Conservation (phyloP, 2,888 invertebrate genomes). For the Azorinus chamasolen region DNA sequence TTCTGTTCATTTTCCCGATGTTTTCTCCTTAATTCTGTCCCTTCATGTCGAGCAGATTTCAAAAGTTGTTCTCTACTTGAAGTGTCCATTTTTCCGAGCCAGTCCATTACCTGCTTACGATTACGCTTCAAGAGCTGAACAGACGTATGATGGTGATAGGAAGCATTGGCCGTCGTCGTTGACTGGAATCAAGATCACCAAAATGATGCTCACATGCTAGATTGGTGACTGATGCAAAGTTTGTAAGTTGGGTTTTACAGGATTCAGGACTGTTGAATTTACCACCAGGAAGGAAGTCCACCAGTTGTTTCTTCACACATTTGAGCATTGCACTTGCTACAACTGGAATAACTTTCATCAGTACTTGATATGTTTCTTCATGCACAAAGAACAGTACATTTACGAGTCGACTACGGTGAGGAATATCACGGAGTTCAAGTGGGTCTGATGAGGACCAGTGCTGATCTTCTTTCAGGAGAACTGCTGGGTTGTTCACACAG, state of each 20-base stretch:
- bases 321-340: too few relatives aligned
- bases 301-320: slow-evolving; percentile 55
- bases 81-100: slow-evolving; percentile 39
- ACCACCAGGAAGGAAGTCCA: slow-evolving; percentile 56
- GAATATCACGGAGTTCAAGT: too few relatives aligned
- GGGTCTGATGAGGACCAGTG: too few relatives aligned
- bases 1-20: slow-evolving; percentile 26
- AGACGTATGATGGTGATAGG: slow-evolving; percentile 59
- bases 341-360: too few relatives aligned
- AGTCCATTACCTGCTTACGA: slow-evolving; percentile 36
- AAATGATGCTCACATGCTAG: slow-evolving; percentile 69
- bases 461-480: neutral
- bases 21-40: slow-evolving; percentile 23
- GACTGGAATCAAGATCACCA: slow-evolving; percentile 59
- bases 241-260: slow-evolving; percentile 46
- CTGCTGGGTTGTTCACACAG: slow-evolving; percentile 3
- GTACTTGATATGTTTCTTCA: too few relatives aligned
- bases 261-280: slow-evolving; percentile 20
- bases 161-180: slow-evolving; percentile 55
- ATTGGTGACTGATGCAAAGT: too few relatives aligned
- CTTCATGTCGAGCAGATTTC: slow-evolving; percentile 41
- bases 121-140: slow-evolving; percentile 65
- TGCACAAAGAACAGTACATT: too few relatives aligned
- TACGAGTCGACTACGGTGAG: too few relatives aligned
- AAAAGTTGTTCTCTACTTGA: neutral